These are phyloP conservation scores for Narcine bancroftii DNA, from an alignment of 2,113 vertebrate species.

Conservation along the genomic window DNA sequence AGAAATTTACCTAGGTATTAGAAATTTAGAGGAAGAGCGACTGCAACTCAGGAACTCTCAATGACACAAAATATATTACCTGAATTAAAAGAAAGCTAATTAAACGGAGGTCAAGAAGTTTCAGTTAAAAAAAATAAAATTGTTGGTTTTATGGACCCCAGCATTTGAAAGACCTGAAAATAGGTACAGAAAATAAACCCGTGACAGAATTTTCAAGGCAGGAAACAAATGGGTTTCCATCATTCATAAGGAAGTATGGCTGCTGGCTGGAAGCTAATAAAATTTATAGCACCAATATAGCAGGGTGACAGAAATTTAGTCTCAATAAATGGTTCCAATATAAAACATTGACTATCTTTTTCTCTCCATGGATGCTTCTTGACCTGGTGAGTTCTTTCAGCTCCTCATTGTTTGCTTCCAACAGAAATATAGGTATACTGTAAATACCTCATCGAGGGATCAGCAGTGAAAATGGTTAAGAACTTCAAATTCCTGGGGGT, in stretches of 20 bases:
- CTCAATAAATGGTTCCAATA: no score
- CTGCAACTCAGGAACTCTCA: background rate
- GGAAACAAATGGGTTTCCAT: background rate
- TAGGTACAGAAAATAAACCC: background rate
- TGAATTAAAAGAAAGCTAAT: background rate
- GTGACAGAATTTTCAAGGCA: background rate
- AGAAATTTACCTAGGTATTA: background rate
- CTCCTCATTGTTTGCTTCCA: no score
- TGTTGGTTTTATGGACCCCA: background rate
- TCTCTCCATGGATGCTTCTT: no score
- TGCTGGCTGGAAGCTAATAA: background rate
- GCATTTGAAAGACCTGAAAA: no score
- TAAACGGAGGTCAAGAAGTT: background rate
- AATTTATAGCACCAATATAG: background rate
- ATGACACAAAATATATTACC: background rate
- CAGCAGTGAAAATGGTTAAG: no score
- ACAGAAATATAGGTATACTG: no score
- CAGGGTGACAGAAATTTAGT: background rate
- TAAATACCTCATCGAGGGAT: no score
- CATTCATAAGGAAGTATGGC: background rate
- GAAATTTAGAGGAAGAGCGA: background rate
- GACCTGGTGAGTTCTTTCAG: no score
- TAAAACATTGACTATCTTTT: no score
- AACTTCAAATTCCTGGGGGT: no score
- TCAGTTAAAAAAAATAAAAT: background rate